phyloP scores from a whole-genome alignment of 2,797 vertebrate genomes.

The Novumbra hubbsi region DNA sequence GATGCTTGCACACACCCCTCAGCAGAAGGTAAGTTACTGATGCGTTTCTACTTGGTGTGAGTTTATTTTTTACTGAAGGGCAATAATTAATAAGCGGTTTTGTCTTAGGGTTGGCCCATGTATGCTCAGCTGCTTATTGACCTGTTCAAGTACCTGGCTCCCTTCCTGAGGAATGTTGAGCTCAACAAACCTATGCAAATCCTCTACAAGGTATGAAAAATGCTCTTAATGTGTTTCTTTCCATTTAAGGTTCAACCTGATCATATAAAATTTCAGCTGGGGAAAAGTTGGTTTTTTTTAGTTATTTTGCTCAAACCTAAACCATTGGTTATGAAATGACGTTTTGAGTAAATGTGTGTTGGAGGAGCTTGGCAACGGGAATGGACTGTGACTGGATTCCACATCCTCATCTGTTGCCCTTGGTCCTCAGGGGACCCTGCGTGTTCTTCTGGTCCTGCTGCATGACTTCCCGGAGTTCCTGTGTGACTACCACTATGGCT shows the following conservation, averaged over 20 bases:
- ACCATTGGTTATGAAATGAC: no score
- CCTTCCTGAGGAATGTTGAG: conserved; percentile 98
- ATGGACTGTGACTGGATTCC: no score
- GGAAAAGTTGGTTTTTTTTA: no score
- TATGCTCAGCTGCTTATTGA: conserved; percentile 97
- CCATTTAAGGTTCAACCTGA: neutral
- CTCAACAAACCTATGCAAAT: conserved; percentile 99
- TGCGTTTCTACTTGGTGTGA: neutral
- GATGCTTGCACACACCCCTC: conserved; percentile 99
- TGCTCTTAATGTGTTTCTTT: neutral
- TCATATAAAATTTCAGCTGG: no score
- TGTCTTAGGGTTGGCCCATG: conserved; percentile 95
- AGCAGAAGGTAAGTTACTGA: conserved; percentile 87
- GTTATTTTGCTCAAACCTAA: no score
- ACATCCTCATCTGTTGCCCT: neutral
- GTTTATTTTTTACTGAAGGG: neutral
- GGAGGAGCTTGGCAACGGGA: no score
- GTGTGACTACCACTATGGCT: conserved; percentile 98
- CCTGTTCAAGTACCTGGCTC: conserved; percentile 97
- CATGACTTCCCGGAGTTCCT: conserved; percentile 99
- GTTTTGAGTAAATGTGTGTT: no score
- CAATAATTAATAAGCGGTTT: conserved; percentile 14
- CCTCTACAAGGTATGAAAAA: conserved; percentile 91
- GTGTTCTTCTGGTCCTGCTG: conserved; percentile 94
- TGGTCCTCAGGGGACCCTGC: conserved; percentile 85